These are phyloP conservation scores for Hypomecis atomaria DNA, from an alignment of 2,888 invertebrate species.

Conservation along the genomic window DNA sequence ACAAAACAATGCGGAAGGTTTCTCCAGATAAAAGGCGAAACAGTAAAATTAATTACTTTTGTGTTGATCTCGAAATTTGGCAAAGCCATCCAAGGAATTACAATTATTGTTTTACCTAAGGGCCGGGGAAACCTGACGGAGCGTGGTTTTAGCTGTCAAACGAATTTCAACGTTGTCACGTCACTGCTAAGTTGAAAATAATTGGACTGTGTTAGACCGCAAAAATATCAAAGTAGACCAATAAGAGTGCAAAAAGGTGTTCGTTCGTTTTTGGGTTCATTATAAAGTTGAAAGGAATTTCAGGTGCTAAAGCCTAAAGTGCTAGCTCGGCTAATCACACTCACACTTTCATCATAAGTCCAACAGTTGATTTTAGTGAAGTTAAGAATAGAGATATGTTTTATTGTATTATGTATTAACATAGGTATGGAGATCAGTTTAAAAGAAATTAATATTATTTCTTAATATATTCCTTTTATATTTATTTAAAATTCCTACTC, in stretches of 20 bases:
- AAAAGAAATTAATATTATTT: too few species aligned
- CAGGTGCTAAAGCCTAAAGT: neutral
- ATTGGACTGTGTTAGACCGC: too few species aligned
- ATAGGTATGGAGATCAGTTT: too few species aligned
- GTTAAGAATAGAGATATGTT: too few species aligned
- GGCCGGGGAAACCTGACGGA: neutral
- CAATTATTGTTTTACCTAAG: constrained; percentile 10
- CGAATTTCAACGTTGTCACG: neutral
- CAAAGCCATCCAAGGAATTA: constrained; percentile 12
- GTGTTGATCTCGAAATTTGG: constrained; percentile 33
- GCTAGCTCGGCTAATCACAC: constrained; percentile 5
- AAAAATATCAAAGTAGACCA: too few species aligned
- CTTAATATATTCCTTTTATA: too few species aligned
- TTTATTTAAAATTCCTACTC: too few species aligned
- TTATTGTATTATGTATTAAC: too few species aligned
- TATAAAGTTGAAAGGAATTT: neutral
- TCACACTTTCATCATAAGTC: neutral
- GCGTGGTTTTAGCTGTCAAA: neutral
- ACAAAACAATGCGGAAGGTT: constrained; percentile 38
- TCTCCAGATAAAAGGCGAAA: constrained; percentile 33
- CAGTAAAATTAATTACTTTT: constrained; percentile 37
- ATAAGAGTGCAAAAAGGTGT: neutral
- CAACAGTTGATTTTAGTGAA: too few species aligned
- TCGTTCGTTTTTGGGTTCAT: neutral
- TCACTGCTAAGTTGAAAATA: neutral